Evolutionary conservation across 2,888 invertebrate species (phyloP).

Genomic region (Latheticus oryzae): DNA sequence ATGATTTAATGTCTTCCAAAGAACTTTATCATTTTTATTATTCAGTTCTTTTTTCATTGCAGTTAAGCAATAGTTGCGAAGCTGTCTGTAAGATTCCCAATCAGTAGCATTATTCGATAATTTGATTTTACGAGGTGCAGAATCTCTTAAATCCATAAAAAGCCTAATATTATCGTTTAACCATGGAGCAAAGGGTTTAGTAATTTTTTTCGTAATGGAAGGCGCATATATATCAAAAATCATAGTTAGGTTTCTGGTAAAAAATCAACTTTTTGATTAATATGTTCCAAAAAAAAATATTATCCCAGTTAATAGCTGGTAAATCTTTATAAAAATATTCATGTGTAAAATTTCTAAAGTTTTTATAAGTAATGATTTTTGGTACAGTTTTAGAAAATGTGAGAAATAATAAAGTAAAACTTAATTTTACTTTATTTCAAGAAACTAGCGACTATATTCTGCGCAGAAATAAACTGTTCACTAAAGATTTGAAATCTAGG

Average conservation of each 20-base stretch:
- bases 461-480: too few species aligned
- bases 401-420: too few species aligned
- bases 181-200: conserved; percentile 31
- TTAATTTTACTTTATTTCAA: too few species aligned
- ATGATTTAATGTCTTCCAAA: conserved; percentile 1
- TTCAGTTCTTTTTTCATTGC: neutral
- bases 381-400: neutral
- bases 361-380: conserved; percentile 11
- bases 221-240: conserved; percentile 28
- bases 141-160: conserved; percentile 1
- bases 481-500: too few species aligned
- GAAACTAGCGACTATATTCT: too few species aligned
- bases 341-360: conserved; percentile 9
- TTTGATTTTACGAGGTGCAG: conserved; percentile 4
- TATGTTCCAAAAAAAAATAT: conserved; percentile 8
- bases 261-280: conserved; percentile 16
- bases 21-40: neutral
- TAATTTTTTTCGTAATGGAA: conserved; percentile 18
- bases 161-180: conserved; percentile 20
- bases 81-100: conserved; percentile 1
- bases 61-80: conserved; percentile 1
- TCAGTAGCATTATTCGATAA: neutral
- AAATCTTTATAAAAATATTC: conserved; percentile 13
- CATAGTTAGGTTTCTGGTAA: conserved; percentile 5
- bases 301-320: conserved; percentile 16